Base-by-base conservation (phyloP, 2,113 vertebrate species). In the Nestor notabilis region DNA sequence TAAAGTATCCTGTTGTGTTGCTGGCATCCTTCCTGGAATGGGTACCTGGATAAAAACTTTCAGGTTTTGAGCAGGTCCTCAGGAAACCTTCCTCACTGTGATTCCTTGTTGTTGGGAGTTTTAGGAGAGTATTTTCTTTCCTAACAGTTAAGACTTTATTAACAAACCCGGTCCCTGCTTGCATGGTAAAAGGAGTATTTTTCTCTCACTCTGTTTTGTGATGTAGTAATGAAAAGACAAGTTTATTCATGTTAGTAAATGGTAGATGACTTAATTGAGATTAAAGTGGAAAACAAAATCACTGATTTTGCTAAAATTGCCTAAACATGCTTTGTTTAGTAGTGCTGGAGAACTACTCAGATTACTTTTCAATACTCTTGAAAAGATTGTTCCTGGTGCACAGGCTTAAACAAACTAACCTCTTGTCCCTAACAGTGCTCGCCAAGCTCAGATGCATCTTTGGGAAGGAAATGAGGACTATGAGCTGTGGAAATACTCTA, bases 261-360 rank as follows among this genome's bases (percentile, higher is more conserved):
- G 82, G 63, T 49, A 93, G 90, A 64, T 96, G 70, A 92, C 74
- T 68, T 95, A 94, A 93, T 69, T 91, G 93, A 94, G 72, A 82
- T 88, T 94, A 83, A 97, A 89, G 44, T 84, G 93, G 83, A 83
- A 83, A 93, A 24, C 39, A 61, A 94, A 94, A 77, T 56, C 41
- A 56, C 20, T 13, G 90, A 52, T 94, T 97, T 96, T 88, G 29
- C 71, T 83, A 84, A 84, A 75, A 17, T 53, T 79, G 23, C 80
- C 81, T 89, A 63, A 97, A 78, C 52, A 56, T 41, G 29, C 49
- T 44, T 75, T 96, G 86, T 39, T 39, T 39, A 39, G 39, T 39
- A 39, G 39, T 39, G 39, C 39, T 83, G 79, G 35, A 91, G 60
- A 93, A 55, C 89, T 95, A 77, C 80, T 95, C 65, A 11, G n/a